Conservation (phyloP, 2,113 vertebrate genomes). For the Muntiacus muntjak region DNA sequence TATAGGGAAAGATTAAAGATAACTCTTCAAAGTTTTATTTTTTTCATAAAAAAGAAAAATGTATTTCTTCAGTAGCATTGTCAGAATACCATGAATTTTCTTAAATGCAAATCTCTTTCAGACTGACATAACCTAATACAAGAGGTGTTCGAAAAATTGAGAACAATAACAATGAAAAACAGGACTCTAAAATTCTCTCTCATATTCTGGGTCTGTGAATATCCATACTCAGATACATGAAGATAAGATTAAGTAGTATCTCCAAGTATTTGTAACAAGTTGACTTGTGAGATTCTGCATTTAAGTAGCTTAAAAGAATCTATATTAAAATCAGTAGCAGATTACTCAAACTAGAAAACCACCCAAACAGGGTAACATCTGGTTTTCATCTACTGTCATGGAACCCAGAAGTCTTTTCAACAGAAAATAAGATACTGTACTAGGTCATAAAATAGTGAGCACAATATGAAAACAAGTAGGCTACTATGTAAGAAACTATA, state of each 20-base stretch:
- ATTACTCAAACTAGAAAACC: constrained; percentile 64
- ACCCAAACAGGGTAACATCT: constrained; percentile 72
- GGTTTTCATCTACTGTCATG: constrained; percentile 76
- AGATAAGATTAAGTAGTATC: constrained; percentile 27
- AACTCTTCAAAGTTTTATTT: neutral
- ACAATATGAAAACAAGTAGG: constrained; percentile 26
- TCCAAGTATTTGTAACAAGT: constrained; percentile 58
- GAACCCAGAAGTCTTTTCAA: constrained; percentile 55
- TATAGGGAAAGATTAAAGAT: neutral
- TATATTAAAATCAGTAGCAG: constrained; percentile 64
- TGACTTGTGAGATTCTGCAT: constrained; percentile 32
- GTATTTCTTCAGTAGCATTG: neutral
- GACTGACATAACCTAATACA: neutral
- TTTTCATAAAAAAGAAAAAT: constrained; percentile 32
- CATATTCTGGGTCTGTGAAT: neutral
- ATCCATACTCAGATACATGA: constrained; percentile 11
- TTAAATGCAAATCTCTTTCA: neutral
- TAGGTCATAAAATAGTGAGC: constrained; percentile 51
- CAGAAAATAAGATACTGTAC: constrained; percentile 68
- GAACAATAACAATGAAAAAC: constrained; percentile 6
- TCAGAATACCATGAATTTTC: neutral
- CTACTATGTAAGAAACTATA: neutral
- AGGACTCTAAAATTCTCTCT: constrained; percentile 4
- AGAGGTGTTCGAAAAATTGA: neutral
- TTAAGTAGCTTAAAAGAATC: constrained; percentile 67